Conservation (phyloP, 23 tunicate genomes). For the Halocynthia aurantium region DNA sequence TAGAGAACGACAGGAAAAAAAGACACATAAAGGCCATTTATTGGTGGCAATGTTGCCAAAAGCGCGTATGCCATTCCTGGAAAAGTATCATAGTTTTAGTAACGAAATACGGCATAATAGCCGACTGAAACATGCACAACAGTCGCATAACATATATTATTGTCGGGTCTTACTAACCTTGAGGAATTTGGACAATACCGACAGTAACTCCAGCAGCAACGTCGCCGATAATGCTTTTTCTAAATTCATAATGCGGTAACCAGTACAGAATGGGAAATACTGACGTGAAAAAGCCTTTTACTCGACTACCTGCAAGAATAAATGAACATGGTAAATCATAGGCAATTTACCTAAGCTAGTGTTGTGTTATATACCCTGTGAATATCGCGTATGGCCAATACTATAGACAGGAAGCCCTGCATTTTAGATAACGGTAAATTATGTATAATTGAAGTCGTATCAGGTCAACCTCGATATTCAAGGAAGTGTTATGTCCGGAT, state of each 20-base stretch:
- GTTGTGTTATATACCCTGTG: too few species aligned
- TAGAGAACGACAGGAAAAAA: conserved; percentile 16
- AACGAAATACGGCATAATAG: not conserved
- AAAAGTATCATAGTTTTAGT: not conserved
- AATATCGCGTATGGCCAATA: too few species aligned
- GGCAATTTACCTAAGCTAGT: too few species aligned
- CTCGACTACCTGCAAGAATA: not conserved
- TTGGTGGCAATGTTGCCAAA: conserved; percentile 12
- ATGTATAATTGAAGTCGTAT: too few species aligned
- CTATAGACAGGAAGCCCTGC: too few species aligned
- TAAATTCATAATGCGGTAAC: conserved; percentile 2
- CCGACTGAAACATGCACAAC: too few species aligned
- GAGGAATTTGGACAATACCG: conserved; percentile 76
- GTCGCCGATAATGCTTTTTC: conserved; percentile 43
- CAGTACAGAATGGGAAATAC: not conserved
- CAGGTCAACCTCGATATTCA: too few species aligned
- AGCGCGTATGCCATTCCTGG: conserved; percentile 8
- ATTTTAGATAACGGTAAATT: too few species aligned
- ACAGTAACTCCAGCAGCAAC: conserved; percentile 68
- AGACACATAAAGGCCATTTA: conserved; percentile 17
- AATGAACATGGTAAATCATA: too few species aligned
- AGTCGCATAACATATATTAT: too few species aligned
- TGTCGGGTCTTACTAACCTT: conserved; percentile 26
- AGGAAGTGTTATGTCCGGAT: too few species aligned
- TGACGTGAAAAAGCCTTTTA: not conserved